These are phyloP conservation scores for Eptatretus burgeri DNA, from an alignment of 2,113 vertebrate genomes.

Conservation along the genomic window DNA sequence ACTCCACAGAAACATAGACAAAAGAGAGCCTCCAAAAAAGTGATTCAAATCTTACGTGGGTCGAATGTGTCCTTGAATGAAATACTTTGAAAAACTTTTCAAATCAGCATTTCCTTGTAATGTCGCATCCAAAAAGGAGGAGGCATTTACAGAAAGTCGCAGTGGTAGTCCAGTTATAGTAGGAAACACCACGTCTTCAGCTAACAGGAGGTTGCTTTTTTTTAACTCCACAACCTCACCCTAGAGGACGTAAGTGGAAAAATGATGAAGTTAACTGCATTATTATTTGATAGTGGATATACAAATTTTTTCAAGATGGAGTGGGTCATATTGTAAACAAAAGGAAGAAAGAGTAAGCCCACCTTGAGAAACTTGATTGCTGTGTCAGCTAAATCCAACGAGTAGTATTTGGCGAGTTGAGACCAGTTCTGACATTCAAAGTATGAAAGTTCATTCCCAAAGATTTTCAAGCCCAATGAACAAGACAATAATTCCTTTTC, in stretches of 20 bases:
- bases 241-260: constrained; percentile 15
- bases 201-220: constrained; percentile 23
- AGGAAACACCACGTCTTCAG: constrained; percentile 29
- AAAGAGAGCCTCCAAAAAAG: too few relatives aligned
- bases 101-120: constrained; percentile 27
- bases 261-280: too few relatives aligned
- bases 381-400: constrained; percentile 26
- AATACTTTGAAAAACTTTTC: constrained; percentile 27
- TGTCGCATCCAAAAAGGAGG: constrained; percentile 21
- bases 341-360: constrained; percentile 4
- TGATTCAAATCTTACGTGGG: constrained; percentile 20
- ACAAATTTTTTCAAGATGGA: too few relatives aligned
- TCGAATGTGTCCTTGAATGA: constrained; percentile 32
- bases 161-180: constrained; percentile 35
- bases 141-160: constrained; percentile 29
- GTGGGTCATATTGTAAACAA: too few relatives aligned
- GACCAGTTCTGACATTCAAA: constrained; percentile 25
- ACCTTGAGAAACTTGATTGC: constrained; percentile 40
- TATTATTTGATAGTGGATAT: too few relatives aligned
- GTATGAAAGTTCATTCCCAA: constrained; percentile 34
- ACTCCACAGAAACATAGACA: too few relatives aligned
- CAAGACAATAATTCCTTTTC: constrained; percentile 15
- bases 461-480: constrained; percentile 29
- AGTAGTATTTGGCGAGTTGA: constrained; percentile 18
- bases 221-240: constrained; percentile 36